Evolutionary conservation across 2,888 invertebrate species (phyloP).

Genomic region (Archips xylosteana): DNA sequence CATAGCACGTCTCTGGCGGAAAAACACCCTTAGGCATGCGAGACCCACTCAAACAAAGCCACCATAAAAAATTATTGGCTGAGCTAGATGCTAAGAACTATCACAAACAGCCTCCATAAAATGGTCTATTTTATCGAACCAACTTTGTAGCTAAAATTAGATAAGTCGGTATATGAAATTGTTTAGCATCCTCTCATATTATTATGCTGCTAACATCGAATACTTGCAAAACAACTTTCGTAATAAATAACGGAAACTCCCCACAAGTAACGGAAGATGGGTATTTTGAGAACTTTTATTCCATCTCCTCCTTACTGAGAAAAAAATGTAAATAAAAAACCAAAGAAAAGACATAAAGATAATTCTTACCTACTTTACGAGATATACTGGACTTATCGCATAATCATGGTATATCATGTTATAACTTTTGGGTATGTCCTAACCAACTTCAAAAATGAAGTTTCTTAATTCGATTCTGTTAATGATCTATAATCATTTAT

Average conservation of each 20-base stretch:
- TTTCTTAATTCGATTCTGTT: no score
- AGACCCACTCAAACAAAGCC: no score
- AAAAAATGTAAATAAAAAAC: no score
- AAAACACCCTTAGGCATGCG: no score
- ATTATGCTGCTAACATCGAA: background rate
- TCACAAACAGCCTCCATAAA: no score
- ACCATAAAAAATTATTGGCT: background rate
- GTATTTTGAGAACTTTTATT: background rate
- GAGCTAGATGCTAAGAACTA: background rate
- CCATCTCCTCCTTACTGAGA: background rate
- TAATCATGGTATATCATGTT: no score
- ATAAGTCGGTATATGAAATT: background rate
- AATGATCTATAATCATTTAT: no score
- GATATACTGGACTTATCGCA: background rate
- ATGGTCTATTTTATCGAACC: background rate
- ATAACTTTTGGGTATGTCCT: no score
- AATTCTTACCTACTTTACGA: background rate
- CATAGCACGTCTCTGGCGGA: no score
- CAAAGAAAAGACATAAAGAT: background rate
- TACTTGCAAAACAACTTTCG: slow-evolving; percentile 16
- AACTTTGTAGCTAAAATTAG: background rate
- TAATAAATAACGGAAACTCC: slow-evolving; percentile 11
- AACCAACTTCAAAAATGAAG: no score
- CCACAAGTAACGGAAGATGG: background rate
- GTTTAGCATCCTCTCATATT: background rate